Conservation (phyloP, 2,888 invertebrate genomes). For the Brachypalpus laphriformis region DNA sequence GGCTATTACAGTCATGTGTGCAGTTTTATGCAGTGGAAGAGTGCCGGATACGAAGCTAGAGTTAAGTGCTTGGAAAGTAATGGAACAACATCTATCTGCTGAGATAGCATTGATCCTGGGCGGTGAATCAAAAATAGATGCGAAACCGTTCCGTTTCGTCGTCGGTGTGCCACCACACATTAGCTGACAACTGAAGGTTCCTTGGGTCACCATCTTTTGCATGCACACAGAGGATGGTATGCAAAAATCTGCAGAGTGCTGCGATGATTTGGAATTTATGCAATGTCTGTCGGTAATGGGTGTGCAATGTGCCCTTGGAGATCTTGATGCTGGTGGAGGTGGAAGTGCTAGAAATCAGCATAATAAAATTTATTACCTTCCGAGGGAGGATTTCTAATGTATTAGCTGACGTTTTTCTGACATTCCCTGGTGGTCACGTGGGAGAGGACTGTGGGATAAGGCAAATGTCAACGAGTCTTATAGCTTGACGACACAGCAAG, state of each 20-base stretch:
- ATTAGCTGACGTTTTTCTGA: conserved; percentile 56
- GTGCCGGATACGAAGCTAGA: conserved; percentile 35
- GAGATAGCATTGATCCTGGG: conserved; percentile 47
- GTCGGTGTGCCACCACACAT: conserved; percentile 46
- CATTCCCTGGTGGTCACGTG: conserved; percentile 34
- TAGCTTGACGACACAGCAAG: no score
- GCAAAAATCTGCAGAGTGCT: conserved; percentile 45
- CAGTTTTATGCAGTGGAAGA: conserved; percentile 38
- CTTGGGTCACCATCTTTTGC: conserved; percentile 48
- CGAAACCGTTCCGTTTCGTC: conserved; percentile 31
- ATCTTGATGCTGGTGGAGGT: neutral
- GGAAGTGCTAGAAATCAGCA: conserved; percentile 35
- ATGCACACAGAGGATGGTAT: neutral
- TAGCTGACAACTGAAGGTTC: conserved; percentile 57
- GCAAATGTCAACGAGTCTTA: neutral
- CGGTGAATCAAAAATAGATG: conserved; percentile 34
- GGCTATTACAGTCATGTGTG: conserved; percentile 49
- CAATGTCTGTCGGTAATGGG: conserved; percentile 46
- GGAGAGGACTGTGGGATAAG: neutral
- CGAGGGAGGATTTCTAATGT: conserved; percentile 19
- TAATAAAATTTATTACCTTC: conserved; percentile 60
- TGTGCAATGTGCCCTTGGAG: neutral
- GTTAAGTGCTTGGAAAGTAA: conserved; percentile 50
- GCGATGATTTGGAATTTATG: conserved; percentile 44
- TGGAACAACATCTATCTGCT: conserved; percentile 58